Evolutionary conservation across 2,113 vertebrate genomes (phyloP).

Genomic region (Oxyura jamaicensis): DNA sequence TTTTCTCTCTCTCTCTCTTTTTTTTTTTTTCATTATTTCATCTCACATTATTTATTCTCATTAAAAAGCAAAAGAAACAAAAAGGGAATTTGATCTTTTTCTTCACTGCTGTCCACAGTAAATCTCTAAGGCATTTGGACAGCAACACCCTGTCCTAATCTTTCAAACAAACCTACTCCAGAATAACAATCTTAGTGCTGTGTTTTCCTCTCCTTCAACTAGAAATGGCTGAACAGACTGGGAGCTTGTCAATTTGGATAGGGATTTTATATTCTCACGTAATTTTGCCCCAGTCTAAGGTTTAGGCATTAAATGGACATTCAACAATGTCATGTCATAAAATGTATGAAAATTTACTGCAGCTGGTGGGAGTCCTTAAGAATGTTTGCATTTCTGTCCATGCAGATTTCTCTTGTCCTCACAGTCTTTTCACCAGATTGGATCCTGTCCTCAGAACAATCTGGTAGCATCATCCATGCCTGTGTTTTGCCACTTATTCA

Average conservation of each 20-base stretch:
- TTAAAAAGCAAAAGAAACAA: neutral
- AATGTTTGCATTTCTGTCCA: neutral
- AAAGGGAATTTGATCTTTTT: neutral
- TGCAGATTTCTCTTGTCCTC: neutral
- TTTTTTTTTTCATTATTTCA: neutral
- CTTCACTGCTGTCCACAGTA: neutral
- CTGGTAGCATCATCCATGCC: neutral
- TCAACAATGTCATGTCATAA: neutral
- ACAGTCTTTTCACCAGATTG: neutral
- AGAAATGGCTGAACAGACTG: neutral
- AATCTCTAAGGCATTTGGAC: neutral
- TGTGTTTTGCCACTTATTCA: neutral
- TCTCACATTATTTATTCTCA: neutral
- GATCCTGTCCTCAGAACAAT: neutral
- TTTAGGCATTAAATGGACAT: accelerated
- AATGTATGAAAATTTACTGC: neutral
- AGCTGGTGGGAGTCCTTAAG: accelerated
- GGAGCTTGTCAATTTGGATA: neutral
- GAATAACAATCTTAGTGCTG: neutral
- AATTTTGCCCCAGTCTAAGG: neutral
- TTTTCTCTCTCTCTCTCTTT: no score
- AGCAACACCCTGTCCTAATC: neutral
- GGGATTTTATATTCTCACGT: neutral
- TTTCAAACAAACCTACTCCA: neutral
- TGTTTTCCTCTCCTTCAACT: neutral